Conservation (phyloP, 2,888 invertebrate genomes). For the Agrotis segetum region DNA sequence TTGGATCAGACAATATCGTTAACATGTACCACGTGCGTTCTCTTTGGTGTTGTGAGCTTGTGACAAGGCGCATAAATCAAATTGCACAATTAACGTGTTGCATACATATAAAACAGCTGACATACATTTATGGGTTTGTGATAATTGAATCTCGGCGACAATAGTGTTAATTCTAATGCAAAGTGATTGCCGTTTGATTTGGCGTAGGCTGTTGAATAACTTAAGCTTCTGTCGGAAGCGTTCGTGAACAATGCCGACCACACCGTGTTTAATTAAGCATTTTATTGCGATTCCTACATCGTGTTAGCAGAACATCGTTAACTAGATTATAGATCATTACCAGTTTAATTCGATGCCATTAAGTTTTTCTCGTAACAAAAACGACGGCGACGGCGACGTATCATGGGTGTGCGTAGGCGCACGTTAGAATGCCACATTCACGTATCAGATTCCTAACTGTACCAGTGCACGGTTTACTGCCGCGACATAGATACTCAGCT, state of each 20-base stretch:
- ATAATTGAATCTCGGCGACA: conserved; percentile 72
- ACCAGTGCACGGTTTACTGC: conserved; percentile 73
- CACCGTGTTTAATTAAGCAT: conserved; percentile 70
- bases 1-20: conserved; percentile 63
- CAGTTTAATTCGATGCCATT: conserved; percentile 65
- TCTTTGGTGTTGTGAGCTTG: conserved; percentile 49
- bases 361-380: conserved; percentile 66
- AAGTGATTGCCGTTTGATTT: conserved; percentile 81
- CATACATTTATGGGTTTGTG: conserved; percentile 67
- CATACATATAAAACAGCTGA: conserved; percentile 68
- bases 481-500: conserved; percentile 77
- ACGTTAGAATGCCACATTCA: conserved; percentile 66
- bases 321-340: conserved; percentile 54
- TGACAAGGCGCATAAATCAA: conserved; percentile 79
- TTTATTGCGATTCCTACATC: conserved; percentile 64
- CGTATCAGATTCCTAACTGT: conserved; percentile 87
- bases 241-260: conserved; percentile 69
- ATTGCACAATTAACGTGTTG: conserved; percentile 74
- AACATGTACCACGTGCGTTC: conserved; percentile 66
- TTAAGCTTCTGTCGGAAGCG: conserved; percentile 81
- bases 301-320: conserved; percentile 55
- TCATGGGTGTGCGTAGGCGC: conserved; percentile 70
- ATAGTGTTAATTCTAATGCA: conserved; percentile 77
- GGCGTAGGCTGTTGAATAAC: conserved; percentile 78
- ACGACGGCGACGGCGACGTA: conserved; percentile 55